Conservation (phyloP, 2,113 vertebrate species). For the Mesoclemmys tuberculata region DNA sequence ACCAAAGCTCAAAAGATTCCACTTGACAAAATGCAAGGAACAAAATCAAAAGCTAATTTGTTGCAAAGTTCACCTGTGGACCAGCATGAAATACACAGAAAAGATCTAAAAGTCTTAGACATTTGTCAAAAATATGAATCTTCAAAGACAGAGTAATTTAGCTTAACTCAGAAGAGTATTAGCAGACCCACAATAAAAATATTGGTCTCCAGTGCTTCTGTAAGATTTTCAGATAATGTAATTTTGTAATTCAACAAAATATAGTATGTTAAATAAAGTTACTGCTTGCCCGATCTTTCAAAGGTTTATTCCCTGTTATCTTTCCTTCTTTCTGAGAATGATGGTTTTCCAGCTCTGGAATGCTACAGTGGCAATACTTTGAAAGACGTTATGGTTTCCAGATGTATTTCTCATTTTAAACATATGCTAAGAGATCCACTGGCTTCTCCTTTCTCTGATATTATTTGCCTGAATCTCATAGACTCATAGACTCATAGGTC, state of each 20-base stretch:
- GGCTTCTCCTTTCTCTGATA: neutral
- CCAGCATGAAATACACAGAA: slow-evolving; percentile 19
- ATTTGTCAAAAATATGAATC: slow-evolving; percentile 64
- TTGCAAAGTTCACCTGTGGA: slow-evolving; percentile 52
- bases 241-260: slow-evolving; percentile 56
- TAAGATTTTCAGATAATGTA: slow-evolving; percentile 62
- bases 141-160: slow-evolving; percentile 67
- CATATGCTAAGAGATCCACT: neutral
- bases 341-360: neutral
- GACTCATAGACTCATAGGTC: no score
- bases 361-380: neutral
- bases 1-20: slow-evolving; percentile 62
- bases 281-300: slow-evolving; percentile 48
- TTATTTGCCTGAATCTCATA: slow-evolving; percentile 6
- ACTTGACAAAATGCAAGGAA: slow-evolving; percentile 59
- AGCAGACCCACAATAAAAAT: slow-evolving; percentile 61
- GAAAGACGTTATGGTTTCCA: slow-evolving; percentile 4
- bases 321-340: slow-evolving; percentile 34
- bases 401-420: slow-evolving; percentile 7
- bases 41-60: slow-evolving; percentile 66
- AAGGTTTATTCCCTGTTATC: slow-evolving; percentile 63
- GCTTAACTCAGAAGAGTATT: slow-evolving; percentile 63
- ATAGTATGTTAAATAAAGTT: slow-evolving; percentile 50
- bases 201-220: slow-evolving; percentile 50
- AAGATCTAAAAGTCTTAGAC: slow-evolving; percentile 69